Evolutionary conservation across 2,888 invertebrate genomes (phyloP).

Genomic region (Apodemia hepburni): DNA sequence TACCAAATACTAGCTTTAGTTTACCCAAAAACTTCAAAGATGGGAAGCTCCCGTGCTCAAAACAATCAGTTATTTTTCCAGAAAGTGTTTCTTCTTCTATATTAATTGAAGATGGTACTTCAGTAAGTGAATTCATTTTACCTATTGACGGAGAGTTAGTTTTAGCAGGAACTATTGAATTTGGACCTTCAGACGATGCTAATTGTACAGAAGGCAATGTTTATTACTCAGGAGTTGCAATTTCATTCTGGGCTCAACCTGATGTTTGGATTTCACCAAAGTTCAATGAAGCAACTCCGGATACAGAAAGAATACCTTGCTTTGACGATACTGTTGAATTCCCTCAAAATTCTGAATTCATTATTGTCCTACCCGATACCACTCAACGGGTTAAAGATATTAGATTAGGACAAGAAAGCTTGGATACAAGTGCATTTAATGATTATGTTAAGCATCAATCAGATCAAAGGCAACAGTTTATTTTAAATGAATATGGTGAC

Average conservation of each 20-base stretch:
- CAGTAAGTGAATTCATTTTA: constrained; percentile 52
- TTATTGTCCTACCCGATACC: constrained; percentile 46
- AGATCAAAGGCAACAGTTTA: constrained; percentile 42
- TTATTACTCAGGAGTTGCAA: constrained; percentile 50
- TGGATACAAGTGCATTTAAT: constrained; percentile 21
- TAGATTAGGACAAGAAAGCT: constrained; percentile 37
- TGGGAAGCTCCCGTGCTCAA: constrained; percentile 59
- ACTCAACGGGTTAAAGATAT: constrained; percentile 44
- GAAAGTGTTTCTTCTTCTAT: constrained; percentile 46
- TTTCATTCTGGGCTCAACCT: constrained; percentile 57
- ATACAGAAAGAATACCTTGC: constrained; percentile 71
- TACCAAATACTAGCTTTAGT: constrained; percentile 58
- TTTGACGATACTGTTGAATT: constrained; percentile 63
- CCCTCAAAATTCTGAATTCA: constrained; percentile 46
- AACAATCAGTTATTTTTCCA: constrained; percentile 60
- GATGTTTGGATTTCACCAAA: constrained; percentile 63
- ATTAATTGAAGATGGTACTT: constrained; percentile 43
- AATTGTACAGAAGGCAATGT: constrained; percentile 46
- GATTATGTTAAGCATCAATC: constrained; percentile 27
- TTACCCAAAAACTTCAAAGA: constrained; percentile 54
- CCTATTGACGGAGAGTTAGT: constrained; percentile 60
- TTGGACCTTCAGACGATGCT: constrained; percentile 47
- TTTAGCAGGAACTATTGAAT: constrained; percentile 45
- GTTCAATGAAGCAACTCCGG: constrained; percentile 70
- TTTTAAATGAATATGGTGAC: constrained; percentile 37